Conservation (phyloP, 1,140 invertebrate genomes). For the Chymomyza costata region DNA sequence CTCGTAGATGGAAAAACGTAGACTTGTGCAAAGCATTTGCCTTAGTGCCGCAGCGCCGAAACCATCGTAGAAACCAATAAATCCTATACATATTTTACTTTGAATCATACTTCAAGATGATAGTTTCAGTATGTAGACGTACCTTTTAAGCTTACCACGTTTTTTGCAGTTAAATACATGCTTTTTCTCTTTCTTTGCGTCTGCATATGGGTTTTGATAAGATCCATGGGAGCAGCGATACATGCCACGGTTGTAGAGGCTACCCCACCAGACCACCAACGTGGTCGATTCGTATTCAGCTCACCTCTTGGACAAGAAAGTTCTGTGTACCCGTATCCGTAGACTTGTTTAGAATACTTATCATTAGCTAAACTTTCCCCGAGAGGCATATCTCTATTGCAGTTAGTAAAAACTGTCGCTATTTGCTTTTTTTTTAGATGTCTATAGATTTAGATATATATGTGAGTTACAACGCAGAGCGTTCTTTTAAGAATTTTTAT, state of each 20-base stretch:
- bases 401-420: too few relatives aligned
- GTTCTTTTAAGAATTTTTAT: too few relatives aligned
- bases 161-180: conserved; percentile 8
- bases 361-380: too few relatives aligned
- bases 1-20: conserved; percentile 97
- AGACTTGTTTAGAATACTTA: too few relatives aligned
- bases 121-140: background rate
- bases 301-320: too few relatives aligned
- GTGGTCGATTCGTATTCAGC: conserved; percentile 13
- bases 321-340: too few relatives aligned
- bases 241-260: conserved; percentile 23
- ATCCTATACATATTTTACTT: conserved; percentile 76
- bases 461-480: too few relatives aligned
- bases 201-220: conserved; percentile 43
- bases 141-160: conserved; percentile 20
- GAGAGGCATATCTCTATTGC: too few relatives aligned
- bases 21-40: conserved; percentile 97
- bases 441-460: too few relatives aligned
- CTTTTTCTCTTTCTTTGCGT: conserved; percentile 7
- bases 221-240: conserved; percentile 33
- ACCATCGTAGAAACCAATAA: conserved; percentile 95
- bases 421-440: too few relatives aligned
- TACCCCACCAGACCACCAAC: conserved; percentile 45
- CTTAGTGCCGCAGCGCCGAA: conserved; percentile 94
- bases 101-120: background rate